These are phyloP conservation scores for Candidula unifasciata DNA, from an alignment of 2,888 invertebrate genomes.

Conservation along the genomic window DNA sequence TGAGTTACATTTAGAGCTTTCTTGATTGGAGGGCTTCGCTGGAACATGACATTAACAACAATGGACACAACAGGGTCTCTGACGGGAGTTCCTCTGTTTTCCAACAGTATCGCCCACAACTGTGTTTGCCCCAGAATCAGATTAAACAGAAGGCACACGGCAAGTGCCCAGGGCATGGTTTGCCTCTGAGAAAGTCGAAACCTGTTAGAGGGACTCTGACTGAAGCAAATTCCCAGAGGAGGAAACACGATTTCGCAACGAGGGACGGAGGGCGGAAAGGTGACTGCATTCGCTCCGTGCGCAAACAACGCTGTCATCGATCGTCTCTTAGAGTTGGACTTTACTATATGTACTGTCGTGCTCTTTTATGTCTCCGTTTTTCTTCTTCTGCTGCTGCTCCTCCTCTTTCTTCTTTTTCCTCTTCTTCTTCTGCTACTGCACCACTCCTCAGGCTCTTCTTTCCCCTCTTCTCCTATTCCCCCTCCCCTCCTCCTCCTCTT, in stretches of 20 bases:
- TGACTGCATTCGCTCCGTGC: neutral
- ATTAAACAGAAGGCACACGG: slow-evolving; percentile 4
- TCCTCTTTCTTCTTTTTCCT: too few species aligned
- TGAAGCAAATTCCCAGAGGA: slow-evolving; percentile 22
- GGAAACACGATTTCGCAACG: neutral
- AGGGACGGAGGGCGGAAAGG: neutral
- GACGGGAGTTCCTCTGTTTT: neutral
- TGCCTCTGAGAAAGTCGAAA: neutral
- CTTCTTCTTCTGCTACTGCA: too few species aligned
- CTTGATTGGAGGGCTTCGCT: neutral
- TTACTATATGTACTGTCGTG: too few species aligned
- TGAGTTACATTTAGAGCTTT: too few species aligned
- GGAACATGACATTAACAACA: neutral
- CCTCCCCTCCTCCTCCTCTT: too few species aligned
- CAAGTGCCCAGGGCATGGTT: slow-evolving; percentile 10
- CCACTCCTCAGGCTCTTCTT: too few species aligned
- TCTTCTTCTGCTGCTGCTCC: too few species aligned
- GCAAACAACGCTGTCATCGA: slow-evolving; percentile 14
- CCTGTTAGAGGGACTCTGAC: slow-evolving; percentile 12
- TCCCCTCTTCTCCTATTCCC: too few species aligned
- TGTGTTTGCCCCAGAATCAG: neutral
- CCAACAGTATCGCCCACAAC: neutral
- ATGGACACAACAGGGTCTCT: neutral
- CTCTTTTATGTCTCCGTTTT: too few species aligned
- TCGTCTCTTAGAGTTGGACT: too few species aligned